These are phyloP conservation scores for Peromyscus maniculatus DNA, from an alignment of 2,113 vertebrate species.

Conservation along the genomic window DNA sequence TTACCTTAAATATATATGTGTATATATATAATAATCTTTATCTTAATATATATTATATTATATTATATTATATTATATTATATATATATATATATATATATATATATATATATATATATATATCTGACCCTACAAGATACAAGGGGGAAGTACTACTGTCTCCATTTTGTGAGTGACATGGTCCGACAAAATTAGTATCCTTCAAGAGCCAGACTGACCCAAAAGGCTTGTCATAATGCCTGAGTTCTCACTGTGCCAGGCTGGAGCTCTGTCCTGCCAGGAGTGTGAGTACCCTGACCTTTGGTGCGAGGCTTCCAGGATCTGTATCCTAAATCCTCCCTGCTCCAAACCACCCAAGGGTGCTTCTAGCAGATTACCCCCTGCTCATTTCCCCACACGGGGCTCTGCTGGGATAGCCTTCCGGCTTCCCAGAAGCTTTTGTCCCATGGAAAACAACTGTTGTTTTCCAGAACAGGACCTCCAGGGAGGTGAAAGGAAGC, in stretches of 20 bases:
- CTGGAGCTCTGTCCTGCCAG: neutral
- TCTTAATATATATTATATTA: no score
- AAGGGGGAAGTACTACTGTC: neutral
- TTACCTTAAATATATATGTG: neutral
- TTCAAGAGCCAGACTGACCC: conserved; percentile 3
- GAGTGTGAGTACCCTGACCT: neutral
- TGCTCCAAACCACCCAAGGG: neutral
- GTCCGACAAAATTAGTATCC: conserved; percentile 22
- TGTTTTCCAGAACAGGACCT: conserved; percentile 78
- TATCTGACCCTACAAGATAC: neutral
- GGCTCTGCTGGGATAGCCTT: conserved; percentile 46
- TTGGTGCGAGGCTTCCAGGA: neutral
- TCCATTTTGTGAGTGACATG: neutral
- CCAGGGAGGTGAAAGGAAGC: conserved; percentile 73
- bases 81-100: neutral
- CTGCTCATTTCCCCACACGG: neutral
- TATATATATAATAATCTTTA: neutral
- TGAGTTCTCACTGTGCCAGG: neutral
- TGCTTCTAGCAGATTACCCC: neutral
- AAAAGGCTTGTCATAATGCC: neutral
- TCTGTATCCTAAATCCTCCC: neutral
- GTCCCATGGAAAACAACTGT: conserved; percentile 71
- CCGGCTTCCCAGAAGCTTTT: conserved; percentile 78
- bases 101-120: no score
- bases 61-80: no score